phyloP scores from a whole-genome alignment of 2,113 vertebrate genomes.

The Gymnorhina tibicen region DNA sequence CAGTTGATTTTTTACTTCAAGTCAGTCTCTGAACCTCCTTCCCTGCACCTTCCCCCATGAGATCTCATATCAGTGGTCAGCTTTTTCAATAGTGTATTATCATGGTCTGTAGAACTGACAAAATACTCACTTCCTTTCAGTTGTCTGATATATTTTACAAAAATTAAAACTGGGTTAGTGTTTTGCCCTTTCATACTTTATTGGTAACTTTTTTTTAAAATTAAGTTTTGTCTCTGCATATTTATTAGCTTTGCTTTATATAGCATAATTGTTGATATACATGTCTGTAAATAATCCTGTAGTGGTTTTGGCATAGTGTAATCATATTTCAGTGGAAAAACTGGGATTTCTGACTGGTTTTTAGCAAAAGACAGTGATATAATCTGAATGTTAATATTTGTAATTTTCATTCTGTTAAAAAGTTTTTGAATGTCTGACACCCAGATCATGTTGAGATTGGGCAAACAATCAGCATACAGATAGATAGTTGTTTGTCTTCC shows the following conservation, averaged over 20 bases:
- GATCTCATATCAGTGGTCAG: background rate
- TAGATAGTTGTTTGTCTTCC: background rate
- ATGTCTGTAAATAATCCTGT: background rate
- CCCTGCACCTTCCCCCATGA: background rate
- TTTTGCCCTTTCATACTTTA: background rate
- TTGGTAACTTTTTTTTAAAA: background rate
- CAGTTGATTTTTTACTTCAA: background rate
- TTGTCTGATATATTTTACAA: background rate
- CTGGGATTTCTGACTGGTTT: background rate
- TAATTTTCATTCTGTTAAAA: background rate
- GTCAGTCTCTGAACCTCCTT: background rate
- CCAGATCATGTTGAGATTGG: background rate
- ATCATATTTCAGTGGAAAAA: background rate
- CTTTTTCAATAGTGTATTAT: background rate
- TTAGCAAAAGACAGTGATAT: background rate
- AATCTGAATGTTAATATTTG: background rate
- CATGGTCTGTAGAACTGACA: background rate
- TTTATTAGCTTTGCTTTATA: background rate
- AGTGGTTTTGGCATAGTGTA: background rate
- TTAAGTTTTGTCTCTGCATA: background rate
- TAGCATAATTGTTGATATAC: background rate
- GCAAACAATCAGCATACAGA: background rate
- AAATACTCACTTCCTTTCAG: background rate
- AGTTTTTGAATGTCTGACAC: background rate
- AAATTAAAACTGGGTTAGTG: background rate